Evolutionary conservation across 2,113 vertebrate species (phyloP).

Genomic region (Nesoenas mayeri): DNA sequence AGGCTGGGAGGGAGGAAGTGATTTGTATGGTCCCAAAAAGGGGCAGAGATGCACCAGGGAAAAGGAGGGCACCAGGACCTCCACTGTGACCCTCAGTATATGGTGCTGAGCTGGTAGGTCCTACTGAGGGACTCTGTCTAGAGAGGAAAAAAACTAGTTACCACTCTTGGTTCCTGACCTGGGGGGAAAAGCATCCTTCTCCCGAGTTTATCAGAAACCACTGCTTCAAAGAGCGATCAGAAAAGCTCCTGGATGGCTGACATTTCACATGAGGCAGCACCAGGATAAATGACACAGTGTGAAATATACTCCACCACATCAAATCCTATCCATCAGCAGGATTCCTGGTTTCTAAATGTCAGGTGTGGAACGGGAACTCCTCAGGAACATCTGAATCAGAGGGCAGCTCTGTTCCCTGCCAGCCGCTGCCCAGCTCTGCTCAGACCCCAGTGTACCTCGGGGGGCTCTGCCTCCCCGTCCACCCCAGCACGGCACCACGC

Average conservation of each 20-base stretch:
- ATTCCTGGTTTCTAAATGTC: slow-evolving; percentile 55
- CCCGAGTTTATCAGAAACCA: slow-evolving; percentile 38
- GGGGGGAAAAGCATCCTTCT: background rate
- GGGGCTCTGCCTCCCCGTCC: background rate
- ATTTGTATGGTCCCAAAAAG: background rate
- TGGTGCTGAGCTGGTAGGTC: background rate
- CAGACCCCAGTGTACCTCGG: too few species aligned
- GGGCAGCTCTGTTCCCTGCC: background rate
- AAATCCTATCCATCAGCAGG: slow-evolving; percentile 60
- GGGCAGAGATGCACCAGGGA: background rate
- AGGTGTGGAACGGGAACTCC: background rate
- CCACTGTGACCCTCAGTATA: fast-evolving
- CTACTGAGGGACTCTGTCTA: background rate
- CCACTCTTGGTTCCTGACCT: background rate
- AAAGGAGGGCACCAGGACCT: background rate
- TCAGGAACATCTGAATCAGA: background rate
- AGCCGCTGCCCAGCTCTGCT: background rate
- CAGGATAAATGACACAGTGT: slow-evolving; percentile 60
- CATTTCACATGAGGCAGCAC: slow-evolving; percentile 54
- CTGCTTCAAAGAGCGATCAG: slow-evolving; percentile 52
- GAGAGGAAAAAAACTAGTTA: background rate
- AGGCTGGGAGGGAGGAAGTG: background rate
- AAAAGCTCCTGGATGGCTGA: slow-evolving; percentile 17
- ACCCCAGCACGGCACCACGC: fast-evolving
- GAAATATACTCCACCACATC: slow-evolving; percentile 59